These are phyloP conservation scores for Zonitis immaculata DNA, from an alignment of 2,888 invertebrate genomes.

Conservation along the genomic window DNA sequence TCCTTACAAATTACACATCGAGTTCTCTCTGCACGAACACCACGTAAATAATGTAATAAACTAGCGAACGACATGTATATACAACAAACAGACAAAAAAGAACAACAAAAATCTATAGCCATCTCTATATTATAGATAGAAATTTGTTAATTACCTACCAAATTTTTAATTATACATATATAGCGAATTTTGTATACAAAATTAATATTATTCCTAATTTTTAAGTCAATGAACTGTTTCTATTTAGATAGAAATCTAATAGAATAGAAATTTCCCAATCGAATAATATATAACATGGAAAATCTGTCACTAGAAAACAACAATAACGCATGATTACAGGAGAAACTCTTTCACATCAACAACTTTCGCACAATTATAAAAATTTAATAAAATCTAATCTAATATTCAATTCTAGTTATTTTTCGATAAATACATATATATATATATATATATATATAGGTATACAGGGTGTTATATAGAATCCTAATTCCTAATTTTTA, in stretches of 20 bases:
- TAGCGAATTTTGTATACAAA: too few relatives aligned
- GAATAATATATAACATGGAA: background rate
- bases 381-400: too few relatives aligned
- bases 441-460: too few relatives aligned
- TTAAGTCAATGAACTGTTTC: background rate
- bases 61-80: background rate
- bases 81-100: background rate
- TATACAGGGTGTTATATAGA: too few relatives aligned
- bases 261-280: background rate
- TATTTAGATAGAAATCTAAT: background rate
- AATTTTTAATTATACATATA: too few relatives aligned
- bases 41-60: slow-evolving; percentile 6
- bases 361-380: background rate
- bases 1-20: slow-evolving; percentile 22
- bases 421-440: too few relatives aligned
- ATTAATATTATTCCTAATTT: too few relatives aligned
- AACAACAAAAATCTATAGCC: background rate
- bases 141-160: too few relatives aligned
- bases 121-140: too few relatives aligned
- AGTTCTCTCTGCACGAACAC: slow-evolving; percentile 3
- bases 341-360: background rate
- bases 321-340: background rate
- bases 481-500: too few relatives aligned
- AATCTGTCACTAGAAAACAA: background rate
- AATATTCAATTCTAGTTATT: too few relatives aligned